Evolutionary conservation across 2,113 vertebrate species (phyloP).

Genomic region (Vulpes ferrilata): DNA sequence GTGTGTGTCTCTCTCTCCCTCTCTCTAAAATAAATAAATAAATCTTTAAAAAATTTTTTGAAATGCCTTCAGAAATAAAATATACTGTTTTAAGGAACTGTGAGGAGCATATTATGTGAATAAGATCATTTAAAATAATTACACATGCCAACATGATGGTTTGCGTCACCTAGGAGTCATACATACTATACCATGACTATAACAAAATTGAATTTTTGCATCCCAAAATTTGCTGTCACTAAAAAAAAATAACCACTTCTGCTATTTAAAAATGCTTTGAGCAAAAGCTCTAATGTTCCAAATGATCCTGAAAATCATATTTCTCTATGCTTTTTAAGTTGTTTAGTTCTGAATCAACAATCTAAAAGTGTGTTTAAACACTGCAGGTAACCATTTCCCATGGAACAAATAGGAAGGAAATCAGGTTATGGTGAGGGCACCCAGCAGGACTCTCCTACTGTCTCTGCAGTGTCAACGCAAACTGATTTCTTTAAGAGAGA

Average conservation of each 20-base stretch:
- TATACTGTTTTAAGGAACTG: not conserved
- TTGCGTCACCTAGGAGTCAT: conserved; percentile 42
- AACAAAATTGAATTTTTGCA: conserved; percentile 80
- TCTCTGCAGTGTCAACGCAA: conserved; percentile 91
- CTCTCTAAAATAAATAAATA: not conserved
- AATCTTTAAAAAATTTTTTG: not conserved
- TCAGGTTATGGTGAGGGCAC: conserved; percentile 90
- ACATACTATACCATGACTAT: conserved; percentile 56
- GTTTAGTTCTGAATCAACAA: conserved; percentile 89
- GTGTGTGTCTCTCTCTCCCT: too few species aligned
- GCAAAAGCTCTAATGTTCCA: conserved; percentile 80
- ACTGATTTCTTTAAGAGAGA: conserved; percentile 91
- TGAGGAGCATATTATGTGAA: conserved; percentile 53
- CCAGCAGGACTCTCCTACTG: conserved; percentile 89
- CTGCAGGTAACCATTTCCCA: conserved; percentile 88
- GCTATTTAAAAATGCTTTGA: conserved; percentile 83
- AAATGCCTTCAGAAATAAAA: conserved; percentile 60
- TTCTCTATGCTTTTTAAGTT: conserved; percentile 87
- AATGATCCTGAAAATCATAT: conserved; percentile 86
- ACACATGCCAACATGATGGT: conserved; percentile 45
- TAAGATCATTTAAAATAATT: conserved; percentile 71
- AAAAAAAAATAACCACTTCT: conserved; percentile 83
- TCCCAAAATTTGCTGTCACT: conserved; percentile 79
- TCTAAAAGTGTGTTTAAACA: conserved; percentile 89
- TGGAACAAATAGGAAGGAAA: conserved; percentile 91